Percentiles rank a stretch among this genome's conserved stretches.
Conservation (phyloP, 2,888 invertebrate genomes). For the Apamea crenata region DNA sequence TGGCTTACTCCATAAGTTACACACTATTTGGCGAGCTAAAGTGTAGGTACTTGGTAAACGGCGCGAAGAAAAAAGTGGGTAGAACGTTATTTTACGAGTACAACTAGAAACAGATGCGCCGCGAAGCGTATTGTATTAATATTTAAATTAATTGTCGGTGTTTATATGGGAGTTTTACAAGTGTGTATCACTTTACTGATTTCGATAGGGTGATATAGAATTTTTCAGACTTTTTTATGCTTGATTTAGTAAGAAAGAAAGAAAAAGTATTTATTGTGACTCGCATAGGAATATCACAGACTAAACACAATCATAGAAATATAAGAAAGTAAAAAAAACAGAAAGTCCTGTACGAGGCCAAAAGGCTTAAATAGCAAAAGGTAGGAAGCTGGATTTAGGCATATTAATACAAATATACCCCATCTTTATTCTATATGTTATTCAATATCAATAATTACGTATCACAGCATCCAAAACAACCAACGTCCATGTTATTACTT, state of each 20-base stretch:
- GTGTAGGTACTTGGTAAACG: conserved; percentile 65
- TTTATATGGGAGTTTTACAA: conserved; percentile 31
- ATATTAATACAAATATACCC: neutral
- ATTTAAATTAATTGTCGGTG: conserved; percentile 32
- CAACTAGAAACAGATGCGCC: conserved; percentile 57
- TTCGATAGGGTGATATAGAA: neutral
- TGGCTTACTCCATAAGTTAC: conserved; percentile 73
- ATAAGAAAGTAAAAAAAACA: too few species aligned
- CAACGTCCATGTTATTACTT: neutral
- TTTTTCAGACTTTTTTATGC: neutral
- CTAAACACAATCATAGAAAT: too few species aligned
- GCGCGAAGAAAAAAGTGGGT: conserved; percentile 59
- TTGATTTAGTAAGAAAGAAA: neutral
- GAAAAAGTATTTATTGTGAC: too few species aligned
- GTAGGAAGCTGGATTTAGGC: neutral
- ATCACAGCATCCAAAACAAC: neutral
- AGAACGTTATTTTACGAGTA: conserved; percentile 60
- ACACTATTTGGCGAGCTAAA: conserved; percentile 73
- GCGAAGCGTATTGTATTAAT: conserved; percentile 37
- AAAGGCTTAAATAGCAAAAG: too few species aligned
- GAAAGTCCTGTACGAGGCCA: too few species aligned
- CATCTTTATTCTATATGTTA: neutral
- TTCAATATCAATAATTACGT: neutral
- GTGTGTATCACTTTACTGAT: neutral
- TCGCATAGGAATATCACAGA: too few species aligned